These are phyloP conservation scores for Amphilophus citrinellus DNA, from an alignment of 2,113 vertebrate genomes.

Conservation along the genomic window DNA sequence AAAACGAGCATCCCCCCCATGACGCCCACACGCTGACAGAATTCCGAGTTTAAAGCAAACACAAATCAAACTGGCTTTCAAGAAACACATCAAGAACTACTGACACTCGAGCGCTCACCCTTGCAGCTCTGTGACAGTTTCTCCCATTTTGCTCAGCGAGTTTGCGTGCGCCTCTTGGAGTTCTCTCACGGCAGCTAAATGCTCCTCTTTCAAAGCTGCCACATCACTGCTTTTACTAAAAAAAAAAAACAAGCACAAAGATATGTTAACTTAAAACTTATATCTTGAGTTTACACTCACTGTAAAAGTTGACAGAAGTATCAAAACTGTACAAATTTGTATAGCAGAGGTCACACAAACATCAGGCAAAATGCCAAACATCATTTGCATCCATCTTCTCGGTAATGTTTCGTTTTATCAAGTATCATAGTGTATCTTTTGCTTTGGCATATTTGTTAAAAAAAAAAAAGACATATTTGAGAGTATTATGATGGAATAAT, in stretches of 20 bases:
- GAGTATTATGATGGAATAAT: not conserved
- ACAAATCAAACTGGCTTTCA: not conserved
- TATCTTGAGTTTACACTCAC: not conserved
- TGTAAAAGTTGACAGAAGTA: not conserved
- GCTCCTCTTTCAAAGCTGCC: slow-evolving; percentile 65
- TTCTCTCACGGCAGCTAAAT: slow-evolving; percentile 66
- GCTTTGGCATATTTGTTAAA: not conserved
- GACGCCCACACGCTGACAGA: slow-evolving; percentile 6
- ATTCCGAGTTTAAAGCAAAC: slow-evolving; percentile 1
- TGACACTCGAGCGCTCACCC: slow-evolving; percentile 76
- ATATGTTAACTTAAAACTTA: not conserved
- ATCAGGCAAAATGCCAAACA: no score
- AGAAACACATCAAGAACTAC: not conserved
- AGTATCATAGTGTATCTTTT: not conserved
- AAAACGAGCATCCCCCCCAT: slow-evolving; percentile 14
- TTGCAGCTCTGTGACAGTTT: slow-evolving; percentile 82
- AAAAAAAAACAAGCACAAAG: not conserved
- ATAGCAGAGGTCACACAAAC: not conserved
- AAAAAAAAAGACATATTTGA: no score
- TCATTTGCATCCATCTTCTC: no score
- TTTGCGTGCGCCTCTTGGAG: slow-evolving; percentile 79
- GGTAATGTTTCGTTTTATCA: no score
- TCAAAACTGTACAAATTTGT: not conserved
- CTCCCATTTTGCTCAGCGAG: slow-evolving; percentile 74
- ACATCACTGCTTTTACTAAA: slow-evolving; percentile 81